Percentiles rank a stretch among this genome's conserved stretches.
phyloP scores from a whole-genome alignment of 2,113 vertebrate genomes.

The Caracal caracal region DNA sequence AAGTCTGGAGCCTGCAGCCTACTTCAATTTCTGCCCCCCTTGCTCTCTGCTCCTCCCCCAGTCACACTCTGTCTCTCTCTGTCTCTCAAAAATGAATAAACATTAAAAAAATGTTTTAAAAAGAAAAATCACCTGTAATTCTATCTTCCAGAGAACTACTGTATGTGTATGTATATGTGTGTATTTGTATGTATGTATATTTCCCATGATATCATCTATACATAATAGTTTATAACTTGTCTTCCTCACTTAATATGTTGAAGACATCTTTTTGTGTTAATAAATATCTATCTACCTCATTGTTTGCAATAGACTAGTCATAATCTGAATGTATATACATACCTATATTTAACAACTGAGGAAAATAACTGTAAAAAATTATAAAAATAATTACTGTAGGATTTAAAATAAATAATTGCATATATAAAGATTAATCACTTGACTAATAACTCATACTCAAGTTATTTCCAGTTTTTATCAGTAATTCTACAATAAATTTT shows the following conservation, averaged over 20 bases:
- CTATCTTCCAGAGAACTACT: background rate
- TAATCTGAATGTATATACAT: background rate
- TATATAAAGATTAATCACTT: constrained; percentile 2
- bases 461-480: constrained; percentile 20
- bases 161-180: background rate
- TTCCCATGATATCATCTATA: background rate
- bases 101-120: too few relatives aligned
- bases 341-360: background rate
- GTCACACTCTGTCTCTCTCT: too few relatives aligned
- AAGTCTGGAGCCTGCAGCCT: too few relatives aligned
- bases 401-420: constrained; percentile 44
- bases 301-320: background rate
- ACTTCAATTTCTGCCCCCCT: background rate
- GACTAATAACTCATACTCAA: constrained; percentile 16
- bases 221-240: background rate
- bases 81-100: too few relatives aligned
- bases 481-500: background rate
- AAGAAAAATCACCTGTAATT: background rate
- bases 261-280: constrained; percentile 17
- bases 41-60: too few relatives aligned
- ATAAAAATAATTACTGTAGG: background rate
- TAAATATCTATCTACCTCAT: background rate
- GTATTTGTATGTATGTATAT: background rate
- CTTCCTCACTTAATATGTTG: background rate
- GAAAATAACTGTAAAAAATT: constrained; percentile 45